Percentiles rank a stretch among this genome's conserved stretches.
Conservation (phyloP, 2,888 invertebrate species). For the Germaria angustata region DNA sequence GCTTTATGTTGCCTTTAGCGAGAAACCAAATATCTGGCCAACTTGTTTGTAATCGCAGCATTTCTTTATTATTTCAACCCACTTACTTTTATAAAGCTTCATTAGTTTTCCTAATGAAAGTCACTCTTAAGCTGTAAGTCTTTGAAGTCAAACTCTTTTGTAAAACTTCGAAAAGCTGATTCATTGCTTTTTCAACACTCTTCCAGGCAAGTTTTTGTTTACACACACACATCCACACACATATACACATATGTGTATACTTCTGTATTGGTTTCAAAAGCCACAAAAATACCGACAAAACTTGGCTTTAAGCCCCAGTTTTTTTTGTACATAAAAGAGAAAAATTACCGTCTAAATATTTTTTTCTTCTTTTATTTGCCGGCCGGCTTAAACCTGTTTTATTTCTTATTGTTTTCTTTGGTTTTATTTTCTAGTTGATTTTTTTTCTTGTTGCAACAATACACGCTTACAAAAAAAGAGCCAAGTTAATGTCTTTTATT, state of each 20-base stretch:
- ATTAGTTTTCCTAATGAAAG: not conserved
- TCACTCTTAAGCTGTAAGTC: conserved; percentile 23
- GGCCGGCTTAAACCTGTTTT: conserved; percentile 63
- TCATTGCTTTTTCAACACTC: not conserved
- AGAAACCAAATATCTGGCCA: not conserved
- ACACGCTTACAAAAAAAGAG: not conserved
- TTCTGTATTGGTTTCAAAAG: no score
- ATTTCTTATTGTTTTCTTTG: not conserved
- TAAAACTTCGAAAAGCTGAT: not conserved
- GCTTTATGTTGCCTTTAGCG: not conserved
- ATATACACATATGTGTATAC: not conserved
- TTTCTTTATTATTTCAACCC: not conserved
- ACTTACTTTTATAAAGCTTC: not conserved
- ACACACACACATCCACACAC: not conserved
- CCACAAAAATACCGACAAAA: not conserved
- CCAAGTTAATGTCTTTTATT: conserved; percentile 20
- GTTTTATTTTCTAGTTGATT: not conserved
- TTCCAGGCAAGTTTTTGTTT: not conserved
- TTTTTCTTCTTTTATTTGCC: conserved; percentile 29
- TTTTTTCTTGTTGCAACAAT: not conserved
- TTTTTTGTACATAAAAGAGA: conserved; percentile 2
- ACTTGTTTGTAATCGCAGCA: not conserved
- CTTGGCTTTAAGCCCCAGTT: conserved; percentile 10
- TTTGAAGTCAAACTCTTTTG: not conserved
- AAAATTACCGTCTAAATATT: not conserved